Evolutionary conservation across 2,113 vertebrate genomes (phyloP), one percentile per base, ranked within the genome.

Genomic region (Ahaetulla prasina): DNA sequence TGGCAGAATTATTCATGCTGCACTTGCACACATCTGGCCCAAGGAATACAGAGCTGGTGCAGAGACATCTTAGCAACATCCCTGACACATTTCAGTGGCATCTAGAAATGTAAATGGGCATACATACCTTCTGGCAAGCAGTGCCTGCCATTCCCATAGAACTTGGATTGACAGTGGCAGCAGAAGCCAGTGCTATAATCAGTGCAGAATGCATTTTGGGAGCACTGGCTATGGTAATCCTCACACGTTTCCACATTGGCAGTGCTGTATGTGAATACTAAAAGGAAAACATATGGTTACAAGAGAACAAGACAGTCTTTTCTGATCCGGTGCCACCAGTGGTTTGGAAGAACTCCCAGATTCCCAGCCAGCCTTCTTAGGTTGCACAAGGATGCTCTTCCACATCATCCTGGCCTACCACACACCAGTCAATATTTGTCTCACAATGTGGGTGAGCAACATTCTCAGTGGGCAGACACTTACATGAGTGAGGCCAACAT

Each of bases 71-170:
- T 0, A 12, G 10, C 8, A 8, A 25, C 23, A 9, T 8, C 8
- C 47, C 23, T 0, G 11, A 30, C 12, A 27, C 45, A 35, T 20
- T 35, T 4, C 60, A 27, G 3, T 18, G 23, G 16, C 35, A 20
- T 4, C 27, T 35, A 53, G 50, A 20, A 49, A 89, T 14, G 27
- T 4, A 9, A 8, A 11, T 12, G 22, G 9, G 0, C 95, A 91
- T 96, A 99, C 99, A 91, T 96, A 99, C 99, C 99, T 87, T 98
- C 98, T 0, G 98, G 98, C 23, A 99, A 96, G 95, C 99, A 99
- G 85, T 99, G 98, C 23, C 96, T 96, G 55, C 99, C 99, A 0
- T 99, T 98, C 91, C 99, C 99, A 0, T 98, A 99, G 96, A 98
- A 99, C 87, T 97, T 97, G 30, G 98, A 92, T 60, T 92, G 97